Conservation (phyloP, 2,113 vertebrate species). For the Excalfactoria chinensis region DNA sequence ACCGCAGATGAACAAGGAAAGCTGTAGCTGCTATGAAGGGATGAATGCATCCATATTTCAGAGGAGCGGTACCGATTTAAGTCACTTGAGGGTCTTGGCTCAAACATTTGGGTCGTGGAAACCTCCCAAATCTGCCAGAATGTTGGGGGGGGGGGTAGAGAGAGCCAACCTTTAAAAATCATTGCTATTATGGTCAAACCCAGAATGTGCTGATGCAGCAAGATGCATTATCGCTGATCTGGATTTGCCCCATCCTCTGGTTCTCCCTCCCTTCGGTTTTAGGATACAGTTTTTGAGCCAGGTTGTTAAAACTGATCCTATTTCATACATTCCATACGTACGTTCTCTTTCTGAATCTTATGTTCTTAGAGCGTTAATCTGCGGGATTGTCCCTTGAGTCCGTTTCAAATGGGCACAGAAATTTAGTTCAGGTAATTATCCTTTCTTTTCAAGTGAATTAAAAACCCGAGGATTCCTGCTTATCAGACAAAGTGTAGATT, state of each 20-base stretch:
- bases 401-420: slow-evolving; percentile 66
- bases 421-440: slow-evolving; percentile 75
- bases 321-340: slow-evolving; percentile 52
- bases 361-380: slow-evolving; percentile 72
- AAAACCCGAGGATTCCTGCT: slow-evolving; percentile 24
- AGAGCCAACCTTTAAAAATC: not conserved
- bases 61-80: not conserved
- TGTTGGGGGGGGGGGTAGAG: too few species aligned
- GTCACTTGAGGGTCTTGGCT: not conserved
- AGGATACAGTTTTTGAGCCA: slow-evolving; percentile 56
- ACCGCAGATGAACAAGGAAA: slow-evolving; percentile 1
- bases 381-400: slow-evolving; percentile 69
- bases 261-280: slow-evolving; percentile 20
- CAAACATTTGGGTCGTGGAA: slow-evolving; percentile 43
- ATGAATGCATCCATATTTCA: not conserved
- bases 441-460: slow-evolving; percentile 72
- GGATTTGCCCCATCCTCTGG: slow-evolving; percentile 26
- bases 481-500: slow-evolving; percentile 61
- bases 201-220: slow-evolving; percentile 6
- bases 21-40: not conserved
- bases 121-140: slow-evolving; percentile 39
- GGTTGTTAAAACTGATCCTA: slow-evolving; percentile 65
- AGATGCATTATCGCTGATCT: not conserved
- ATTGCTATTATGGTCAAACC: not conserved
- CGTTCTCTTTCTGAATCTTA: slow-evolving; percentile 49